Percentiles rank a stretch among this genome's conserved stretches.
These are phyloP conservation scores for Brevimyrus niger DNA, from an alignment of 2,113 vertebrate genomes.

Conservation along the genomic window DNA sequence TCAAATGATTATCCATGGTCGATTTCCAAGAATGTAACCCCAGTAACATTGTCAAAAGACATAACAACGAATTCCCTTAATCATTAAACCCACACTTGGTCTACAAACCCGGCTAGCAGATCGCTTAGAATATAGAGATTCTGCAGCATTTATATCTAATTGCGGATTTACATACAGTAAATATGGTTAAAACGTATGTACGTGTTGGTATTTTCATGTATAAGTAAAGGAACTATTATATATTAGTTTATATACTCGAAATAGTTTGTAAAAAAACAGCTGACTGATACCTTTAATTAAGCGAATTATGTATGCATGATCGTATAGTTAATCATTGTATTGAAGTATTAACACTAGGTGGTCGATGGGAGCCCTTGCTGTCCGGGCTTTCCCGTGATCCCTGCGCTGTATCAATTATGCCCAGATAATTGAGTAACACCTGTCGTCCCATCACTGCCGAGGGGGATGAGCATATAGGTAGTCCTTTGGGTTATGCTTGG, in stretches of 20 bases:
- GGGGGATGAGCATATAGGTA: not conserved
- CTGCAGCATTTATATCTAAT: not conserved
- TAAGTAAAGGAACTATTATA: not conserved
- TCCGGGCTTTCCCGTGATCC: not conserved
- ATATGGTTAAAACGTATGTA: not conserved
- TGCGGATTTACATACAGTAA: not conserved
- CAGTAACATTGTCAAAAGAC: not conserved
- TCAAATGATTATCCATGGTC: not conserved
- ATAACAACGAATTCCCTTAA: not conserved
- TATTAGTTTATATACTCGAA: not conserved
- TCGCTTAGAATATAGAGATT: not conserved
- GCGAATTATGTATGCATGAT: not conserved
- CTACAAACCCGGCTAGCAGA: not conserved
- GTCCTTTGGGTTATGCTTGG: not conserved
- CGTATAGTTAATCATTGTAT: not conserved
- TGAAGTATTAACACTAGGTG: not conserved
- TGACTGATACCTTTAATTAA: not conserved
- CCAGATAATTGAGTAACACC: not conserved
- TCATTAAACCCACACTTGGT: not conserved
- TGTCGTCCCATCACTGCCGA: not conserved
- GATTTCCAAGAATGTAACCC: not conserved
- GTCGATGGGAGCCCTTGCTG: not conserved
- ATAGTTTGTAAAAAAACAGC: not conserved
- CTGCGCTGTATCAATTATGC: not conserved
- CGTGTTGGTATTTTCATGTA: not conserved